phyloP scores from a whole-genome alignment of 2,113 vertebrate genomes.

The Protobothrops mucrosquamatus region DNA sequence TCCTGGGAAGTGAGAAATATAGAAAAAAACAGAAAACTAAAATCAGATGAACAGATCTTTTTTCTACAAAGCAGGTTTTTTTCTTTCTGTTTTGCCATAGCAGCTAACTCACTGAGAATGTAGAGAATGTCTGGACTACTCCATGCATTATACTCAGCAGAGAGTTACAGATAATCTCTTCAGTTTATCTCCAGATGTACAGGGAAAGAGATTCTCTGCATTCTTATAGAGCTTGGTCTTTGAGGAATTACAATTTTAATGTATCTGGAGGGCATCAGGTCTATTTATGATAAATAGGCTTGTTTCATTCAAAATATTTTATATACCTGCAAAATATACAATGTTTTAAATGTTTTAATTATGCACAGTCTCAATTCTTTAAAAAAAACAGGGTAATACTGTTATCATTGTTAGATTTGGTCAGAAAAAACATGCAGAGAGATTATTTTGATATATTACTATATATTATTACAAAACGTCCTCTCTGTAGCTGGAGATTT shows the following conservation, averaged over 20 bases:
- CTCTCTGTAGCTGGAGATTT: neutral
- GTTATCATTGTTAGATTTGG: neutral
- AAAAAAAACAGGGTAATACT: neutral
- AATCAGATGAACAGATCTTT: neutral
- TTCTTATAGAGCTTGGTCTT: neutral
- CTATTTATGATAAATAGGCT: neutral
- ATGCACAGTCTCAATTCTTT: neutral
- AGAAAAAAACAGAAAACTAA: neutral
- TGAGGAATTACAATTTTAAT: neutral
- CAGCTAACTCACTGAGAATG: neutral
- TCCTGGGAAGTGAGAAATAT: conserved; percentile 64
- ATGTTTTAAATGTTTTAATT: neutral
- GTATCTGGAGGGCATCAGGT: neutral
- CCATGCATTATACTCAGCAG: neutral
- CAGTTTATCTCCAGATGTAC: neutral
- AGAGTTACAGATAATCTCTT: neutral
- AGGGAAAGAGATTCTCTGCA: neutral
- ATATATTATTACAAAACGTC: neutral
- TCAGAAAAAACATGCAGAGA: neutral
- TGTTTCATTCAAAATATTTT: neutral
- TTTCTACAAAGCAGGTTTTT: neutral
- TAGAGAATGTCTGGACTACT: neutral
- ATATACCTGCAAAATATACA: neutral
- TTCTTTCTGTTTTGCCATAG: neutral
- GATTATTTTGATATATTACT: neutral